Conservation (phyloP, 2,797 vertebrate species). For the Euthynnus affinis region DNA sequence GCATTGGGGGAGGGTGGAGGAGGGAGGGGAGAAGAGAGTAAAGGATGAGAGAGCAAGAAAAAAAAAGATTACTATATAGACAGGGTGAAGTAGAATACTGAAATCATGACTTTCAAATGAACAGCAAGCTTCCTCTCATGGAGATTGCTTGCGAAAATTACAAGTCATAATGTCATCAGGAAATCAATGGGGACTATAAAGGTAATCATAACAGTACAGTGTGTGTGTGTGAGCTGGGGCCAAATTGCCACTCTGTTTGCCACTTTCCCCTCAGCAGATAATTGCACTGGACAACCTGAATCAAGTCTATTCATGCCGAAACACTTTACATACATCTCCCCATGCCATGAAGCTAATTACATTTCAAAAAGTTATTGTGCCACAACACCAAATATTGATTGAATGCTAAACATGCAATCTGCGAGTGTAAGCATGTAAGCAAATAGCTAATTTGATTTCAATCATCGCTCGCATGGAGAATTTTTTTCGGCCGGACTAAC, state of each 20-base stretch:
- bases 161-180: constrained; percentile 85
- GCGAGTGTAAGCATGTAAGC: constrained; percentile 73
- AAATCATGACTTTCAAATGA: constrained; percentile 83
- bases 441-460: constrained; percentile 81
- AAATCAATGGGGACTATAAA: constrained; percentile 83
- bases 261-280: constrained; percentile 78
- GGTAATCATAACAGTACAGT: constrained; percentile 83
- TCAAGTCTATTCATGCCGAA: constrained; percentile 81
- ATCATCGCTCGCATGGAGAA: constrained; percentile 42
- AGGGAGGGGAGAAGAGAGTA: constrained; percentile 29
- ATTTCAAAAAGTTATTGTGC: constrained; percentile 80
- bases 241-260: constrained; percentile 82
- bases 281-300: constrained; percentile 86
- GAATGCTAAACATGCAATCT: constrained; percentile 82
- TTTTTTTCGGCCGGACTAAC: constrained; percentile 52
- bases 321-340: constrained; percentile 81
- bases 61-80: constrained; percentile 28
- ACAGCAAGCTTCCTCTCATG: constrained; percentile 75
- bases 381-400: constrained; percentile 83
- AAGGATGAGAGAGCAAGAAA: constrained; percentile 40
- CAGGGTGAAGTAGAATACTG: constrained; percentile 40
- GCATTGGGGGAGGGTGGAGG: constrained; percentile 42
- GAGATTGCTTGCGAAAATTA: constrained; percentile 84
- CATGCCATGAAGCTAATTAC: constrained; percentile 81
- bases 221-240: constrained; percentile 57